Conservation (phyloP, 1,140 invertebrate species). For the Calephelis virginiensis region DNA sequence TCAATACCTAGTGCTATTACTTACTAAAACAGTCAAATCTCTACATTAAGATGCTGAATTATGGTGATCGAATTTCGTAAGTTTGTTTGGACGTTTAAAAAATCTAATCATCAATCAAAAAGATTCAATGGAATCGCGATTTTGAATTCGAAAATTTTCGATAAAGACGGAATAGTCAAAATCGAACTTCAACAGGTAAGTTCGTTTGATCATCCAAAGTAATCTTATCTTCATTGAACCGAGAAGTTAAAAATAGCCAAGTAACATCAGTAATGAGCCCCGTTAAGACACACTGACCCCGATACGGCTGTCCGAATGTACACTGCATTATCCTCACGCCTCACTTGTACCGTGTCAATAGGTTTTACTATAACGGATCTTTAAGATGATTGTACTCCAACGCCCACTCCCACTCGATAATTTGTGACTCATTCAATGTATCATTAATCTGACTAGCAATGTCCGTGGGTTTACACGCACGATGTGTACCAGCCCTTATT, state of each 20-base stretch:
- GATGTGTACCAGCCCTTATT: too few species aligned
- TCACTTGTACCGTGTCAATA: conserved; percentile 29
- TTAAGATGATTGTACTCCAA: conserved; percentile 17
- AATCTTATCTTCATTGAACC: not conserved
- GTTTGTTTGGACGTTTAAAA: too few species aligned
- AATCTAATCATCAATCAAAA: too few species aligned
- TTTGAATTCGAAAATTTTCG: too few species aligned
- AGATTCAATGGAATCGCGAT: too few species aligned
- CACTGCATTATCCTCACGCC: conserved; percentile 29
- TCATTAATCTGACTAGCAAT: not conserved
- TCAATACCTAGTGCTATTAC: too few species aligned
- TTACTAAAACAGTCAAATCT: too few species aligned
- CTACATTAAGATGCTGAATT: too few species aligned
- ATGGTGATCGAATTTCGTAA: too few species aligned
- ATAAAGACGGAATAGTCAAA: too few species aligned
- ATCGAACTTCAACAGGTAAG: too few species aligned
- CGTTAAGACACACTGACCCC: conserved; percentile 69
- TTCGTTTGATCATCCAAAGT: not conserved
- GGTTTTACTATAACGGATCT: conserved; percentile 30
- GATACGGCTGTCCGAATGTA: conserved; percentile 51
- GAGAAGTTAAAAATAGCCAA: not conserved
- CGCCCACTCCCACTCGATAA: conserved; percentile 20
- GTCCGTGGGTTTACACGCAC: too few species aligned
- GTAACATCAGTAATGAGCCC: conserved; percentile 28
- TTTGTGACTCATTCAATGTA: conserved; percentile 19